These are phyloP conservation scores for Phengaris alcon DNA, from an alignment of 2,888 invertebrate species.

Conservation along the genomic window DNA sequence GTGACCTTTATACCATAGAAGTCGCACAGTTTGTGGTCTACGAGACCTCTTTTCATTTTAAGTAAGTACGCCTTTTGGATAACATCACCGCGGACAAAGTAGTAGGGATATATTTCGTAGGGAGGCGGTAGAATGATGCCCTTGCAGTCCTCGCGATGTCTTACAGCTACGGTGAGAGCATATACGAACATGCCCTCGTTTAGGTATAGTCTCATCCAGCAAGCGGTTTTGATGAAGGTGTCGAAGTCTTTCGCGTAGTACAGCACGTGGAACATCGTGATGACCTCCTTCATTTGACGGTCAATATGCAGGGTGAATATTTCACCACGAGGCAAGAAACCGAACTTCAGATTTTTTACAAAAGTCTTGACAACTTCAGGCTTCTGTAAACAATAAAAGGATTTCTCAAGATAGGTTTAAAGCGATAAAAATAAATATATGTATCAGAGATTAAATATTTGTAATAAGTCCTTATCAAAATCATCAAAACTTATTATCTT, in stretches of 20 bases:
- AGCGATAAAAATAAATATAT: too few relatives aligned
- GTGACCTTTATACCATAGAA: constrained; percentile 73
- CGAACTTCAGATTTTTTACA: constrained; percentile 72
- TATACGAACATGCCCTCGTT: constrained; percentile 81
- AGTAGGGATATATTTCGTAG: constrained; percentile 82
- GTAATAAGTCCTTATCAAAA: too few relatives aligned
- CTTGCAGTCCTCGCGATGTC: constrained; percentile 73
- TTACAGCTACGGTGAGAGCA: constrained; percentile 73
- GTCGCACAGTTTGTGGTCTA: constrained; percentile 72
- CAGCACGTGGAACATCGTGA: constrained; percentile 74
- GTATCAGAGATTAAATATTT: too few relatives aligned
- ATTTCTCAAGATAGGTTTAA: too few relatives aligned
- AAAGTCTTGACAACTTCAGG: constrained; percentile 79
- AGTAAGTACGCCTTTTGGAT: constrained; percentile 77
- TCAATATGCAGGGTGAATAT: constrained; percentile 73
- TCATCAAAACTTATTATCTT: too few relatives aligned
- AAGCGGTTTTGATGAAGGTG: constrained; percentile 72
- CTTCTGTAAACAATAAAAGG: constrained; percentile 61
- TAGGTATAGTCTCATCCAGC: constrained; percentile 73
- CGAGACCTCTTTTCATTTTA: constrained; percentile 71
- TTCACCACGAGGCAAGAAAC: constrained; percentile 77
- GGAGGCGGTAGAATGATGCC: constrained; percentile 76
- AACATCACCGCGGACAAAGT: constrained; percentile 83
- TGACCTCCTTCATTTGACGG: constrained; percentile 72
- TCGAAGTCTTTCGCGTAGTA: constrained; percentile 76